These are phyloP conservation scores for Philaenus spumarius DNA, from an alignment of 1,140 invertebrate species.

Conservation along the genomic window DNA sequence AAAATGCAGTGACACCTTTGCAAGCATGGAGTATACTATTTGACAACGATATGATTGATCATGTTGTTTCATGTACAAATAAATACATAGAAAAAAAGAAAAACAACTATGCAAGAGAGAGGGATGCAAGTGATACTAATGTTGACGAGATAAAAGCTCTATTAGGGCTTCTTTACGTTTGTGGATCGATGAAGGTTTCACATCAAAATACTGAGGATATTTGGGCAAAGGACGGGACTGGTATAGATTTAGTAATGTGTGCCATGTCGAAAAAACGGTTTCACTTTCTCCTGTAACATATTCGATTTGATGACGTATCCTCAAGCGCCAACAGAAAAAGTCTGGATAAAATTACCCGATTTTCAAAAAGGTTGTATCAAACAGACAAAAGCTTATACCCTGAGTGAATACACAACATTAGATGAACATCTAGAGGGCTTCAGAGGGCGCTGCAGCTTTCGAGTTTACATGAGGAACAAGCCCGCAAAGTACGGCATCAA, in stretches of 20 bases:
- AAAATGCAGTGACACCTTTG: constrained; percentile 12
- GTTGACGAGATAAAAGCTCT: too few relatives aligned
- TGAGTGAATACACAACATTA: constrained; percentile 25
- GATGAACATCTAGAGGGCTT: too few relatives aligned
- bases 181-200: constrained; percentile 27
- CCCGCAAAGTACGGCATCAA: constrained; percentile 38
- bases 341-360: constrained; percentile 41
- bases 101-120: constrained; percentile 5
- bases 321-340: constrained; percentile 36
- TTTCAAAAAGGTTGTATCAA: background rate
- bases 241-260: constrained; percentile 3
- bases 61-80: constrained; percentile 18
- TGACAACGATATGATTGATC: constrained; percentile 8
- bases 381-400: constrained; percentile 27
- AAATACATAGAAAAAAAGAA: background rate
- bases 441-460: constrained; percentile 35
- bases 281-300: background rate
- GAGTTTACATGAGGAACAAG: too few relatives aligned
- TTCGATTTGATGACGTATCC: too few relatives aligned
- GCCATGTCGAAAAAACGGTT: constrained; percentile 1
- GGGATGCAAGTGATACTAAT: background rate
- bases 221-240: too few relatives aligned
- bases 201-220: constrained; percentile 31
- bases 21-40: constrained; percentile 17
- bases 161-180: constrained; percentile 24